Base-by-base conservation (phyloP, 37 sponge, comb jelly and placozoan species). In the Beroe forskalii region DNA sequence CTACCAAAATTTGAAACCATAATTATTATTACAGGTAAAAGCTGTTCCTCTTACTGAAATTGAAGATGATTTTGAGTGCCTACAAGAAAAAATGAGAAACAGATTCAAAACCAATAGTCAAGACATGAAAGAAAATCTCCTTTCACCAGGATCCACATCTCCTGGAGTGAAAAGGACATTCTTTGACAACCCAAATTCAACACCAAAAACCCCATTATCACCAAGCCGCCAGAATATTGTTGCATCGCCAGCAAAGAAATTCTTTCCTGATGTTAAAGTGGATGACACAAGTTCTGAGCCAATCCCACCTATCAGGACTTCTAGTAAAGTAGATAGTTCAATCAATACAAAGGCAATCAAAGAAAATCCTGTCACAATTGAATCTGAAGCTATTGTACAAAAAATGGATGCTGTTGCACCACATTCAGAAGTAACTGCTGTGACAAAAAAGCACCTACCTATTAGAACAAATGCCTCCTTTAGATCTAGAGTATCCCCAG, bases 11-110 rank as follows among this genome's bases (percentile, higher is more conserved):
- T 66, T 8, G 8, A 66, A 14, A 14, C 67, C 6, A 8, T 12
- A 14, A 36, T 33, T 72, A 72, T 38, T 37, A 6, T 33, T 8
- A 33, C 39, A 72, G 75, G 75, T 72, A 1, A 72, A 72, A 72
- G 40, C 75, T 72, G 75, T 72, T 32, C 40, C 75, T 30, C 37
- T 72, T 20, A 20, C 31, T 6, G 75, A 72, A 3, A 20, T 72
- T 37, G 75, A 72, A 20, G 75, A 72, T 37, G 75, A 72, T 30
- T 72, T 72, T 33, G 75, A 72, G 20, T 38, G 75, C 35, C 39
- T 72, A 3, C 75, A 72, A 72, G 75, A 72, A 20, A 72, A 30
- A 36, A 72, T 72, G 75, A 38, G 40, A 8, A 72, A 72, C 30
- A 72, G 75, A 72, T 72, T 72, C 40, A 72, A 37, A 36, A 36